Evolutionary conservation across 2,797 vertebrate species (phyloP).

Genomic region (Hybognathus amarus): DNA sequence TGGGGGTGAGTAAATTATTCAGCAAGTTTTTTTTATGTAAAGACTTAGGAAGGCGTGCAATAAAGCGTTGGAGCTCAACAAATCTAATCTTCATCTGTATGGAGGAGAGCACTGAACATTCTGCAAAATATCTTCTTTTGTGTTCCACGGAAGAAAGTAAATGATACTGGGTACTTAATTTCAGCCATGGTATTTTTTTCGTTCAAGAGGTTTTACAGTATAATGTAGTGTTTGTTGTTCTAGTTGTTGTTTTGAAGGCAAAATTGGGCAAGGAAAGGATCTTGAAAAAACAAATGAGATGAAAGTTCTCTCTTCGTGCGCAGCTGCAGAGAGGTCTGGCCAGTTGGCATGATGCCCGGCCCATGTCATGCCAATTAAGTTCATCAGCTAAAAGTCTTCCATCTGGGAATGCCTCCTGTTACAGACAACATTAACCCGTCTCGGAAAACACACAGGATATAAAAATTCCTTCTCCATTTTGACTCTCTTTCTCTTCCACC

Average conservation of each 20-base stretch:
- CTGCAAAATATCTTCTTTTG: not conserved
- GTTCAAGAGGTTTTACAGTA: constrained; percentile 14
- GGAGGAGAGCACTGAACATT: not conserved
- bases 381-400: constrained; percentile 72
- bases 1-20: too few species aligned
- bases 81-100: not conserved
- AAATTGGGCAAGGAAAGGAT: constrained; percentile 44
- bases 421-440: constrained; percentile 68
- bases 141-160: not conserved
- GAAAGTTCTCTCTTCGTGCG: constrained; percentile 46
- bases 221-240: constrained; percentile 20
- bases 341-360: constrained; percentile 66
- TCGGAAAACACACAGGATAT: constrained; percentile 34
- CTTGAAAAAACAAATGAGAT: constrained; percentile 59
- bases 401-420: constrained; percentile 69
- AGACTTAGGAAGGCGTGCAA: not conserved
- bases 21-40: not conserved
- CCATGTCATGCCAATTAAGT: constrained; percentile 75
- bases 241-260: constrained; percentile 24
- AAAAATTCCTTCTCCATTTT: constrained; percentile 32
- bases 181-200: not conserved
- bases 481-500: constrained; percentile 28
- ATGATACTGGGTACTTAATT: not conserved
- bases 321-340: constrained; percentile 59
- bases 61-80: not conserved